Conservation (phyloP, 2,797 vertebrate genomes). For the Cirrhinus molitorella region DNA sequence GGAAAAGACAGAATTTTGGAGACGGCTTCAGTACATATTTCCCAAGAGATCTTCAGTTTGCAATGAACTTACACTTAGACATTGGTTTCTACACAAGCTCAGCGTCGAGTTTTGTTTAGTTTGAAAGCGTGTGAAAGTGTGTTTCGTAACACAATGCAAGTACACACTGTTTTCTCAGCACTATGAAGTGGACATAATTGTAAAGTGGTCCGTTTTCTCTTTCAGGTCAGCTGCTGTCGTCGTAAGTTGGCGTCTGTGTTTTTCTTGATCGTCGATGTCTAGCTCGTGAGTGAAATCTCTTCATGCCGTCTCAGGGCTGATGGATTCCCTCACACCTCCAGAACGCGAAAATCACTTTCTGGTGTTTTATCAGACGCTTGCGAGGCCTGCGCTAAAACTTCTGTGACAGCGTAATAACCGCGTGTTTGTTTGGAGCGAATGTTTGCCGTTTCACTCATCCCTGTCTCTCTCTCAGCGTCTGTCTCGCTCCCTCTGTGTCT, state of each 20-base stretch:
- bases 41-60: no score
- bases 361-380: slow-evolving; percentile 72
- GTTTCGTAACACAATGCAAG: not conserved
- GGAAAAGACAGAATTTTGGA: not conserved
- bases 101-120: not conserved
- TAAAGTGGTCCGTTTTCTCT: not conserved
- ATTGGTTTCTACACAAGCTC: not conserved
- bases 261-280: not conserved
- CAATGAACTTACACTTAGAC: no score
- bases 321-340: slow-evolving; percentile 62
- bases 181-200: not conserved
- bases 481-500: slow-evolving; percentile 61
- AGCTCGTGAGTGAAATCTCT: not conserved
- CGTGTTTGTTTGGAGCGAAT: slow-evolving; percentile 50
- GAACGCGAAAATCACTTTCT: slow-evolving; percentile 71
- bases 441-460: slow-evolving; percentile 28
- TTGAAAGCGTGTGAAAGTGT: not conserved
- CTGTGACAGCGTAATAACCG: slow-evolving; percentile 67
- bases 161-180: not conserved
- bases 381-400: slow-evolving; percentile 68
- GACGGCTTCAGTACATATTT: not conserved
- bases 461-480: slow-evolving; percentile 42
- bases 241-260: not conserved
- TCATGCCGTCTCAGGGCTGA: not conserved
- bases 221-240: not conserved